Evolutionary conservation across 1,140 invertebrate species (phyloP).

Genomic region (Helicoverpa zea): DNA sequence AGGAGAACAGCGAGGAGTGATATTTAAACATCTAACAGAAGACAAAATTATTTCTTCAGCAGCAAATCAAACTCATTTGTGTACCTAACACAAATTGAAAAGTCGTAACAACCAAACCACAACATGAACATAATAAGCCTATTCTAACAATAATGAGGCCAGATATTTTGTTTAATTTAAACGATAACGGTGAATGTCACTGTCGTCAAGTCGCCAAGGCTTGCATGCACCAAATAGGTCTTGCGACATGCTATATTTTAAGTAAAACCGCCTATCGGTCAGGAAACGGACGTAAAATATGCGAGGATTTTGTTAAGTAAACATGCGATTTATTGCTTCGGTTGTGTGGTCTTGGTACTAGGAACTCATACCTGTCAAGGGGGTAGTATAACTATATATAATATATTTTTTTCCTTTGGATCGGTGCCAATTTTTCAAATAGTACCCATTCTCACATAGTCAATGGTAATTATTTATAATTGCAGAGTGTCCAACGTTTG

Average conservation of each 20-base stretch:
- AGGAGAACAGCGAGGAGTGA: background rate
- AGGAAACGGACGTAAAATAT: conserved; percentile 31
- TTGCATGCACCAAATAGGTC: conserved; percentile 27
- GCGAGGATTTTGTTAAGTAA: conserved; percentile 27
- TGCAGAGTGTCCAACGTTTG: no score
- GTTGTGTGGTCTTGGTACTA: conserved; percentile 17
- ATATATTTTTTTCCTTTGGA: conserved; percentile 1
- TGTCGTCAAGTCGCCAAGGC: conserved; percentile 25
- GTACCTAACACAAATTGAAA: background rate
- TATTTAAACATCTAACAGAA: no score
- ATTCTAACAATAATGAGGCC: conserved; percentile 21
- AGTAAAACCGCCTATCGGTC: conserved; percentile 21
- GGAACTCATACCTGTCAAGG: conserved; percentile 17
- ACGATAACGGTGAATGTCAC: conserved; percentile 32
- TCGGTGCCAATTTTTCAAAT: background rate
- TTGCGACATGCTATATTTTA: conserved; percentile 34
- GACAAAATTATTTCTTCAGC: background rate
- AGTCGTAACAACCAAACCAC: background rate
- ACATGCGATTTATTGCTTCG: conserved; percentile 19
- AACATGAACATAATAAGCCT: conserved; percentile 6
- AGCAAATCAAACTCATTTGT: background rate
- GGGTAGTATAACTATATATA: background rate
- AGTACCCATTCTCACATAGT: no score
- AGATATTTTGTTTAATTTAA: conserved; percentile 37
- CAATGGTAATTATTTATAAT: no score